phyloP scores from a whole-genome alignment of 2,888 invertebrate genomes.

The Epinotia brunnichana region DNA sequence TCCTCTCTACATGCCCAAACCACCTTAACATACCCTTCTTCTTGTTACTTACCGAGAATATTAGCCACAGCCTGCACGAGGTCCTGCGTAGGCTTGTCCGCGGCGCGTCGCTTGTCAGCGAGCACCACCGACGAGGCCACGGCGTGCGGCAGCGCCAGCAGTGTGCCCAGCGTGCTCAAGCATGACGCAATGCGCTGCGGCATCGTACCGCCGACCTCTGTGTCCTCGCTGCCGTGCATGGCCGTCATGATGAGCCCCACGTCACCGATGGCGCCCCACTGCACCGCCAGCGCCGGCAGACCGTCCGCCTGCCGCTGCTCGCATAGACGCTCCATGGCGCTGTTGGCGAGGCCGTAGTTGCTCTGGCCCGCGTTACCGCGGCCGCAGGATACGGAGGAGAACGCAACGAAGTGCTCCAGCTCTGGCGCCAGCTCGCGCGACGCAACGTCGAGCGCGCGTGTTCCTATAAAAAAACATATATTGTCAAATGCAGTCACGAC shows the following conservation, averaged over 20 bases:
- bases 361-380: slow-evolving; percentile 98
- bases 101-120: slow-evolving; percentile 90
- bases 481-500: no score
- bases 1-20: no score
- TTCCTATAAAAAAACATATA: slow-evolving; percentile 72
- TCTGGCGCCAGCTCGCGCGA: slow-evolving; percentile 91
- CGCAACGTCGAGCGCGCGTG: slow-evolving; percentile 90
- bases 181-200: slow-evolving; percentile 98
- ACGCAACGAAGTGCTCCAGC: slow-evolving; percentile 96
- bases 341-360: slow-evolving; percentile 99
- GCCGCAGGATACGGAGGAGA: slow-evolving; percentile 98
- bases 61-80: slow-evolving; percentile 92
- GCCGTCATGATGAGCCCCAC: slow-evolving; percentile 96
- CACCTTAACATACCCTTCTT: no score
- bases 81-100: slow-evolving; percentile 78
- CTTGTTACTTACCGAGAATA: no score
- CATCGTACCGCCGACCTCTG: slow-evolving; percentile 90
- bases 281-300: slow-evolving; percentile 94
- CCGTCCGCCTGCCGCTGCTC: slow-evolving; percentile 93
- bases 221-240: slow-evolving; percentile 93
- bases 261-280: slow-evolving; percentile 99
- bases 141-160: slow-evolving; percentile 94
- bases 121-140: slow-evolving; percentile 93
- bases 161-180: slow-evolving; percentile 92
- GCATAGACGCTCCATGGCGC: slow-evolving; percentile 97